Conservation (phyloP, 2,113 vertebrate species). For the Poeciliopsis prolifica region DNA sequence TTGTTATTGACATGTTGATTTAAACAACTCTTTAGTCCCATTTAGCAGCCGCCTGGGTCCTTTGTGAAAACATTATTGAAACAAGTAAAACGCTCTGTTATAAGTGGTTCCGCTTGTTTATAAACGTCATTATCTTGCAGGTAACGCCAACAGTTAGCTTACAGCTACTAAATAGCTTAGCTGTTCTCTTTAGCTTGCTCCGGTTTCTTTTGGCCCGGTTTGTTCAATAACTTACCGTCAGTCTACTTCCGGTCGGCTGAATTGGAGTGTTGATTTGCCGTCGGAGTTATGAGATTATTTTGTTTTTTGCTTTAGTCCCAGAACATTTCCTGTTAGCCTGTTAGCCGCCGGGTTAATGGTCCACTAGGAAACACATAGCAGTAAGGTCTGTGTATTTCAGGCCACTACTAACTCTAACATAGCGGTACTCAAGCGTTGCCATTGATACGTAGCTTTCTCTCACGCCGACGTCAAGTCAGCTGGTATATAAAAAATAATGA, state of each 20-base stretch:
- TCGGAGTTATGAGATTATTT: neutral
- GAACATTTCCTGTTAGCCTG: constrained; percentile 6
- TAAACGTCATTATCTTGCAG: constrained; percentile 5
- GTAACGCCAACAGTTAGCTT: neutral
- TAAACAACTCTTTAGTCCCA: neutral
- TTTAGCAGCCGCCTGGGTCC: too few relatives aligned
- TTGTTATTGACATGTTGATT: neutral
- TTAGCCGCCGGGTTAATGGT: neutral
- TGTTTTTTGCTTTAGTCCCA: neutral
- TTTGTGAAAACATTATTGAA: neutral
- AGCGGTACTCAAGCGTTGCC: neutral
- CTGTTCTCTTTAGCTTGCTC: neutral
- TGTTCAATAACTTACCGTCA: constrained; percentile 45
- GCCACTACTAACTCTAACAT: neutral
- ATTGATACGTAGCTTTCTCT: constrained; percentile 1
- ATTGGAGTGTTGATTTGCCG: neutral
- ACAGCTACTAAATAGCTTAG: neutral
- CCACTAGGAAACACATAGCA: neutral
- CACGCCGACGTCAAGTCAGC: neutral
- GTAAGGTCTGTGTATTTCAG: neutral
- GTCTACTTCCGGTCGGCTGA: constrained; percentile 18
- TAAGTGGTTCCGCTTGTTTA: too few relatives aligned
- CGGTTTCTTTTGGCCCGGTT: neutral
- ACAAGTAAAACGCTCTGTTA: neutral
- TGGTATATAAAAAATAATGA: neutral